Percentiles rank a stretch among this genome's conserved stretches.
These are phyloP conservation scores for Dolichopus griseipennis DNA, from an alignment of 2,888 invertebrate species.

Conservation along the genomic window DNA sequence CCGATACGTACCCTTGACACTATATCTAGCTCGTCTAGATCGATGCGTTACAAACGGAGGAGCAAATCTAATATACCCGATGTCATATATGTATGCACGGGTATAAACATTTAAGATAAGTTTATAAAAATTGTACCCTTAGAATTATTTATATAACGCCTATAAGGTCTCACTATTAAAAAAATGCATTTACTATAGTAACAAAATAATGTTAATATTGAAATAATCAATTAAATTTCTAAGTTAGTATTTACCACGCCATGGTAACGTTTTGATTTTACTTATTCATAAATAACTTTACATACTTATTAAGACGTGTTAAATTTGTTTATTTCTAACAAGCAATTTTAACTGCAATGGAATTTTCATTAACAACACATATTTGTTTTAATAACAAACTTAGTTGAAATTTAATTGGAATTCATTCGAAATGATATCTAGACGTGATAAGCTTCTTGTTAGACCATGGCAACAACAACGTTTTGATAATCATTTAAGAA, in stretches of 20 bases:
- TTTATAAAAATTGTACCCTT: too few relatives aligned
- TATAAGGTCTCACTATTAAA: too few relatives aligned
- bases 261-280: not conserved
- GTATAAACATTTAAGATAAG: too few relatives aligned
- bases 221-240: not conserved
- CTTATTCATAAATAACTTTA: not conserved
- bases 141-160: too few relatives aligned
- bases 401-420: not conserved
- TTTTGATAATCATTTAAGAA: constrained; percentile 59
- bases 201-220: not conserved
- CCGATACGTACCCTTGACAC: too few relatives aligned
- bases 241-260: not conserved
- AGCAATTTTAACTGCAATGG: not conserved
- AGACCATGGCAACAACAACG: constrained; percentile 63
- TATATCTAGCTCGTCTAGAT: too few relatives aligned
- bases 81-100: too few relatives aligned
- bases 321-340: not conserved
- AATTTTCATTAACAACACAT: not conserved
- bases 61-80: too few relatives aligned
- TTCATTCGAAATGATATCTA: constrained; percentile 51
- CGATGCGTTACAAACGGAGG: too few relatives aligned
- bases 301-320: not conserved
- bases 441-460: constrained; percentile 59
- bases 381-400: not conserved
- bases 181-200: too few relatives aligned